Evolutionary conservation across 2,797 vertebrate species (phyloP).

Genomic region (Loriculus beryllinus): DNA sequence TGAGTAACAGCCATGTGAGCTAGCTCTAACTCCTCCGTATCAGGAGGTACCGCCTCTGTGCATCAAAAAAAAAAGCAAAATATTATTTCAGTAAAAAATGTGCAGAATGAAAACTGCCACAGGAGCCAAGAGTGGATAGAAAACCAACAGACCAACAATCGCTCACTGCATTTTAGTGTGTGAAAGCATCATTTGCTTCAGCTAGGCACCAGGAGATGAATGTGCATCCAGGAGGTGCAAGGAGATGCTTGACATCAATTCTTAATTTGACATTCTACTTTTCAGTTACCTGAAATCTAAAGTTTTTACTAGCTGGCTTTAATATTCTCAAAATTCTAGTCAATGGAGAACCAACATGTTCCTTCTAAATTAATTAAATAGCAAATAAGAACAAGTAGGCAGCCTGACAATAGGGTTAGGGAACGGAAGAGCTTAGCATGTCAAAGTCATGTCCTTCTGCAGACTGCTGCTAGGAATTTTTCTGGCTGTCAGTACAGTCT

Average conservation of each 20-base stretch:
- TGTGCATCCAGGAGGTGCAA: not conserved
- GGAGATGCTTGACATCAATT: not conserved
- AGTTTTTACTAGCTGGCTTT: not conserved
- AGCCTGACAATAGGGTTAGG: not conserved
- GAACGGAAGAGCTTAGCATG: not conserved
- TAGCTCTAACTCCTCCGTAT: not conserved
- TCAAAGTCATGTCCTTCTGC: not conserved
- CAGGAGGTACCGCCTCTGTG: not conserved
- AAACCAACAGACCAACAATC: not conserved
- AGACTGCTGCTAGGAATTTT: not conserved
- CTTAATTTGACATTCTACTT: not conserved
- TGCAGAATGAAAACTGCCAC: not conserved
- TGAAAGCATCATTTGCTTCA: not conserved
- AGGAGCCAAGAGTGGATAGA: not conserved
- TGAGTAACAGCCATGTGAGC: not conserved
- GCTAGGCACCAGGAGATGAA: not conserved
- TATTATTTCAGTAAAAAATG: not conserved
- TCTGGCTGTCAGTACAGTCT: not conserved
- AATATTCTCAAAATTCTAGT: not conserved
- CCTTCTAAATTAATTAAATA: not conserved
- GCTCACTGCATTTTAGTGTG: not conserved
- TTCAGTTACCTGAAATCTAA: not conserved
- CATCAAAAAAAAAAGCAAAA: not conserved
- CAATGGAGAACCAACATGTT: not conserved
- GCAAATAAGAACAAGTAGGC: not conserved